Percentiles rank a stretch among this genome's conserved stretches.
phyloP scores from a whole-genome alignment of 1,140 invertebrate genomes.

The Lycorma delicatula region DNA sequence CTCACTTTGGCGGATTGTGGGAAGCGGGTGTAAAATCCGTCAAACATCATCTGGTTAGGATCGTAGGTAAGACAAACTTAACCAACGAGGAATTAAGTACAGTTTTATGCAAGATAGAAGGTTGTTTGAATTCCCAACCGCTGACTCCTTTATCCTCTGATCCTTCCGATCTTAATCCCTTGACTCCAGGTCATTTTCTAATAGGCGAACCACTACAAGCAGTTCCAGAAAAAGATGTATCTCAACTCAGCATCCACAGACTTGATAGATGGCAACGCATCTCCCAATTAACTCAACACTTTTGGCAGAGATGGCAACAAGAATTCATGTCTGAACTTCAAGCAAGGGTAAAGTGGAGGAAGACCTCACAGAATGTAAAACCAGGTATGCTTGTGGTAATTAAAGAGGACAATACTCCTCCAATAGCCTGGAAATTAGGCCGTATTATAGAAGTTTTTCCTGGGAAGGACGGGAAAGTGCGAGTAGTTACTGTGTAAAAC shows the following conservation, averaged over 20 bases:
- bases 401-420: slow-evolving; percentile 32
- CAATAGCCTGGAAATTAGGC: slow-evolving; percentile 32
- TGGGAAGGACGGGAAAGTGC: slow-evolving; percentile 30
- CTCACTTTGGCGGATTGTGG: too few species aligned
- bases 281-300: slow-evolving; percentile 26
- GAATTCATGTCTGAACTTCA: slow-evolving; percentile 34
- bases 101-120: too few species aligned
- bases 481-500: slow-evolving; percentile 31
- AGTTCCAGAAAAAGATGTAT: slow-evolving; percentile 31
- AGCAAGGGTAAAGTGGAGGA: slow-evolving; percentile 26
- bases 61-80: too few species aligned
- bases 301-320: slow-evolving; percentile 32
- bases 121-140: slow-evolving; percentile 30
- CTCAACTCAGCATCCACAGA: slow-evolving; percentile 18
- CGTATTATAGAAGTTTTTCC: slow-evolving; percentile 30
- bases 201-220: slow-evolving; percentile 30
- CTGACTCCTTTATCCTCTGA: slow-evolving; percentile 22
- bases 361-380: slow-evolving; percentile 19
- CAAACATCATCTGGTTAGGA: too few species aligned
- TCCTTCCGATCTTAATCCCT: slow-evolving; percentile 23
- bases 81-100: too few species aligned
- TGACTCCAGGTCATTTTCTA: slow-evolving; percentile 32
- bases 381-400: slow-evolving; percentile 33
- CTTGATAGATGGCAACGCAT: slow-evolving; percentile 24
- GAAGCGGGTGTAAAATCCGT: too few species aligned